Evolutionary conservation across 2,113 vertebrate species (phyloP), one percentile per base, ranked within the genome.

Genomic region (Melanostigma gelatinosum): DNA sequence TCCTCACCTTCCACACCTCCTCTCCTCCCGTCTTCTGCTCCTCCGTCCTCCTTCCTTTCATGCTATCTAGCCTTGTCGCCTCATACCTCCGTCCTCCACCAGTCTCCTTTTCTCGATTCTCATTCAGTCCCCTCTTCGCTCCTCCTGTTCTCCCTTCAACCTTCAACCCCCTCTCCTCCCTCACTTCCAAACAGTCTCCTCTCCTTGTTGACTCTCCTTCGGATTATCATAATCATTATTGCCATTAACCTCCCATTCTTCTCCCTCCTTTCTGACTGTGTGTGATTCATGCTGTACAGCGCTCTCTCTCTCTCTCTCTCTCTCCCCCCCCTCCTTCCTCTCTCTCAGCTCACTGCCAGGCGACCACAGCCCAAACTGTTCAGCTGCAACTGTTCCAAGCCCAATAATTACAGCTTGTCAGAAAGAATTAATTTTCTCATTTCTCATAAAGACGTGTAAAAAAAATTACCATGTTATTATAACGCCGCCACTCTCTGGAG

Each of bases 381-480:
- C 97, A 97, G 97, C 97, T 97, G 97, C 96, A 95, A 97, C 96
- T 96, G 97, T 97, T 99, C 97, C 97, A 98, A 98, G 96, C 96
- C 96, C 97, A 98, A 99, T 99, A 99, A 99, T 99, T 99, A 99
- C 97, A 98, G 98, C 97, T 99, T 99, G 98, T 99, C 98, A 99
- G 96, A 98, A 99, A 97, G 96, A 98, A 99, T 99, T 99, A 98
- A 99, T 99, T 99, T 98, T 98, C 97, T 97, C 97, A 99, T 99
- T 99, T 99, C 97, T 99, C 97, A 99, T 98, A 97, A 98, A 98
- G 97, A 99, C 97, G 97, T 98, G 97, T 98, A 97, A 97, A 99
- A 99, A 44, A 98, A 99, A 99, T 98, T 98, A 99, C 96, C 97
- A 98, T 99, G 97, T 99, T 98, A 99, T 99, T 99, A 98, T 98